Conservation (phyloP, 2,113 vertebrate genomes). For the Salminus brasiliensis region DNA sequence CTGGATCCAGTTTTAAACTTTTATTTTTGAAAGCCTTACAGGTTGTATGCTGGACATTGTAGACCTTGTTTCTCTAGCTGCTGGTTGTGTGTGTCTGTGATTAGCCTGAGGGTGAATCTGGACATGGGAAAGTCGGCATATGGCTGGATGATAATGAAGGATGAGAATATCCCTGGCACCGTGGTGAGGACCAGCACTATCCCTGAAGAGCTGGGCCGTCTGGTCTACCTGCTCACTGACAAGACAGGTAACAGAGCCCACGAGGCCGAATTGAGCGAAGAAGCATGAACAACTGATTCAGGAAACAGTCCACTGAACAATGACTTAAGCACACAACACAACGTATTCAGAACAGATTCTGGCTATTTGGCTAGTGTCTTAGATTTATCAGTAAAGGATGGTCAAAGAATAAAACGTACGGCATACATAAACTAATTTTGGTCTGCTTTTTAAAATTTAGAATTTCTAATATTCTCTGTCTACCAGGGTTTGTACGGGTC, state of each 20-base stretch:
- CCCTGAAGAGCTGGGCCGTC: conserved; percentile 93
- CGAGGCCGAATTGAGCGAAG: not conserved
- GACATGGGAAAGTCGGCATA: conserved; percentile 98
- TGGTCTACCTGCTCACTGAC: conserved; percentile 95
- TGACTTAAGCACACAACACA: too few relatives aligned
- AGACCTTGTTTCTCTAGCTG: not conserved
- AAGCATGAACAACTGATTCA: not conserved
- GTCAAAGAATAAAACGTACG: too few relatives aligned
- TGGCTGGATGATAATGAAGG: conserved; percentile 98
- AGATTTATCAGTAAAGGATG: too few relatives aligned
- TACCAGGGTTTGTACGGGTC: too few relatives aligned
- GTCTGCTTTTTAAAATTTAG: too few relatives aligned
- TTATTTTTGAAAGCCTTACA: not conserved
- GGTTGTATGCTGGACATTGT: not conserved
- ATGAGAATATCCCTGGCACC: conserved; percentile 94
- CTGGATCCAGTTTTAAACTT: not conserved
- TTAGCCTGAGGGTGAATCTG: conserved; percentile 93
- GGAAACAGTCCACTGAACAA: too few relatives aligned
- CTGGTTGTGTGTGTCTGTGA: not conserved
- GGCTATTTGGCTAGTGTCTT: too few relatives aligned
- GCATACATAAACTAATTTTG: too few relatives aligned
- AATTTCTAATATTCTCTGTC: too few relatives aligned
- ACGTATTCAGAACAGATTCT: too few relatives aligned
- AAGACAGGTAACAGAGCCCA: conserved; percentile 86
- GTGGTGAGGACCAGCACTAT: conserved; percentile 98